Conservation (phyloP, 2,888 invertebrate genomes). For the Tridacna gigas region DNA sequence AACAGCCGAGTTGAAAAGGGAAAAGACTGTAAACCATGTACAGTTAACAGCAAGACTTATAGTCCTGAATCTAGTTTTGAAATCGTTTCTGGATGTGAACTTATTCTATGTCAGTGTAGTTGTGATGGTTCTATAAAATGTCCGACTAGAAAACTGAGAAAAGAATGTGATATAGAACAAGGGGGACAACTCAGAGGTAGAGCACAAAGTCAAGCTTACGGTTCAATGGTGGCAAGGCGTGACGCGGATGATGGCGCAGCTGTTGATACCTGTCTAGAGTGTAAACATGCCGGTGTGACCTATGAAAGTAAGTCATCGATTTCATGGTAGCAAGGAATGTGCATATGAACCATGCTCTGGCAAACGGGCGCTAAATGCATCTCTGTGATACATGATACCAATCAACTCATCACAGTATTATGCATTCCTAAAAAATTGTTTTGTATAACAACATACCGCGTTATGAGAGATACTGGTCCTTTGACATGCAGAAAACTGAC, state of each 20-base stretch:
- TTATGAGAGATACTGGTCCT: too few relatives aligned
- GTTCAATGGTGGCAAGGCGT: not conserved
- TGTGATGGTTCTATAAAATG: conserved; percentile 74
- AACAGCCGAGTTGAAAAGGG: not conserved
- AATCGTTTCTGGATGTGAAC: conserved; percentile 63
- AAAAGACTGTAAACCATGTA: conserved; percentile 36
- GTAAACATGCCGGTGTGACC: conserved; percentile 37
- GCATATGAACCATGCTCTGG: too few relatives aligned
- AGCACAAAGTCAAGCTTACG: not conserved
- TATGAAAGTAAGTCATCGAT: conserved; percentile 45
- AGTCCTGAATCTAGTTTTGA: not conserved
- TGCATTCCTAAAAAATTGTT: too few relatives aligned
- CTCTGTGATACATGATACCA: too few relatives aligned
- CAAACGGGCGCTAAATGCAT: too few relatives aligned
- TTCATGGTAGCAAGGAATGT: too few relatives aligned
- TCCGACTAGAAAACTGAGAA: conserved; percentile 49
- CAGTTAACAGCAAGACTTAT: conserved; percentile 17
- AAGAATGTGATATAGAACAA: conserved; percentile 31
- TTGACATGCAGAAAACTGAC: too few relatives aligned
- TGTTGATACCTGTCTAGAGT: conserved; percentile 40
- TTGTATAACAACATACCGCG: too few relatives aligned
- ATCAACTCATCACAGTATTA: too few relatives aligned
- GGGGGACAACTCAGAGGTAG: conserved; percentile 21
- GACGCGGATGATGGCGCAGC: conserved; percentile 10
- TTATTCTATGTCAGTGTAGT: conserved; percentile 70